Evolutionary conservation across 2,888 invertebrate genomes (phyloP), one percentile per base, ranked within the genome.

Genomic region (Druceiella hillmani): DNA sequence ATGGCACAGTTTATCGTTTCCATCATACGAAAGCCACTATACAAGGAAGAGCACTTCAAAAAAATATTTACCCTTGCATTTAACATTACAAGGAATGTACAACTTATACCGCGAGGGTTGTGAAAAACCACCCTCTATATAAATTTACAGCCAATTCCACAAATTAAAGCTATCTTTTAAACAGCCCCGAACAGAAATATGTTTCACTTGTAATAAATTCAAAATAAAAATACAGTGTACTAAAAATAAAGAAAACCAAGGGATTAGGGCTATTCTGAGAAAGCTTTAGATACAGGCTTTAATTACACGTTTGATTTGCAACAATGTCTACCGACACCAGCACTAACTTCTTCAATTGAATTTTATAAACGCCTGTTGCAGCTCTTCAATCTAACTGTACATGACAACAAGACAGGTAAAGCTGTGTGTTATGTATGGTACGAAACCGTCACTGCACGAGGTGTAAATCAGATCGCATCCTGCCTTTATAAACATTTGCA

Each of bases 381-480:
- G 39, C 38, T 26, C 4, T 42, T 17, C 16, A 42, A 37, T 24
- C 26, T 38, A 16, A 34, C 38, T 24, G 35, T 42, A 7, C 38
- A 42, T 17, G 31, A 42, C 28, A 42, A 41, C 24, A 33, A 31
- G 12, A 41, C 41, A 16, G 41, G 41, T 14, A 16, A 38, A 25
- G 41, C 37, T 17, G 38, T 38, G 4, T 42, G 41, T 27, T 42
- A 42, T 36, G 43, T 44, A 34, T 49, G 46, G 44, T 40, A 42
- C 40, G 43, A 45, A 41, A 38, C 40, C 14, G 33, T 36, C 26
- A 44, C 37, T 26, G 43, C 22, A 17, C 36, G 48, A 35, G 50
- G 46, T 13, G 49, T 45, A 27, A 49, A 50, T 40, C 40, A 50
- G 34, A 49, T 50, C 15, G 48, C 46, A n/a, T 40, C 44, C 20